These are phyloP conservation scores for Pilophorus perplexus DNA, from an alignment of 2,888 invertebrate species.

Conservation along the genomic window DNA sequence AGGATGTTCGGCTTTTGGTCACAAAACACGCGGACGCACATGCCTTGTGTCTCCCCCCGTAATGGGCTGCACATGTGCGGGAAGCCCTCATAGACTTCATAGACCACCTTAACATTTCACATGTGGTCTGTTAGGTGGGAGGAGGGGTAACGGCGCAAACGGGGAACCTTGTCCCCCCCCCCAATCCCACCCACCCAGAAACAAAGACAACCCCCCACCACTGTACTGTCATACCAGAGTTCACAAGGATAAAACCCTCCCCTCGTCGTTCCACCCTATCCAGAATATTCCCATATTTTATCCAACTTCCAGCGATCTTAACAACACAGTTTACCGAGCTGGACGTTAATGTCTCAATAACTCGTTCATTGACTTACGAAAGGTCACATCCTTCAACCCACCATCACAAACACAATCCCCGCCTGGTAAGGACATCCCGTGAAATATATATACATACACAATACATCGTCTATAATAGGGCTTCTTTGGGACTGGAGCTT, in stretches of 20 bases:
- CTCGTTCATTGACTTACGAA: slow-evolving; percentile 1
- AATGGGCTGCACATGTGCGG: neutral
- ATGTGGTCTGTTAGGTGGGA: too few relatives aligned
- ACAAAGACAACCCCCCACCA: slow-evolving; percentile 12
- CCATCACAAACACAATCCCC: too few relatives aligned
- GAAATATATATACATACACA: too few relatives aligned
- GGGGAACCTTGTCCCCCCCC: neutral
- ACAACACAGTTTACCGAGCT: neutral
- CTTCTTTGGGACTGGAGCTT: too few relatives aligned
- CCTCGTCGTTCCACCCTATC: too few relatives aligned
- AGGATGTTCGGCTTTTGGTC: slow-evolving; percentile 1
- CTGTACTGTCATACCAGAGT: too few relatives aligned
- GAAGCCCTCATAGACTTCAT: too few relatives aligned
- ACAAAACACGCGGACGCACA: slow-evolving; percentile 16
- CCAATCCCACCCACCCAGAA: neutral
- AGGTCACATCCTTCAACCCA: too few relatives aligned
- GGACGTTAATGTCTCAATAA: slow-evolving; percentile 7
- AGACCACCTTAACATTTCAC: too few relatives aligned
- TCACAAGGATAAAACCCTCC: too few relatives aligned
- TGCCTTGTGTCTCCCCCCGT: slow-evolving; percentile 8
- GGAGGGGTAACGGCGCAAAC: neutral
- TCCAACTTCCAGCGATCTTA: neutral
- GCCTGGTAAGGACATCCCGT: too few relatives aligned
- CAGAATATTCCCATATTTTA: slow-evolving; percentile 12
- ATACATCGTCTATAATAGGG: too few relatives aligned